These are phyloP conservation scores for Prinia subflava DNA, from an alignment of 2,113 vertebrate species.

Conservation along the genomic window DNA sequence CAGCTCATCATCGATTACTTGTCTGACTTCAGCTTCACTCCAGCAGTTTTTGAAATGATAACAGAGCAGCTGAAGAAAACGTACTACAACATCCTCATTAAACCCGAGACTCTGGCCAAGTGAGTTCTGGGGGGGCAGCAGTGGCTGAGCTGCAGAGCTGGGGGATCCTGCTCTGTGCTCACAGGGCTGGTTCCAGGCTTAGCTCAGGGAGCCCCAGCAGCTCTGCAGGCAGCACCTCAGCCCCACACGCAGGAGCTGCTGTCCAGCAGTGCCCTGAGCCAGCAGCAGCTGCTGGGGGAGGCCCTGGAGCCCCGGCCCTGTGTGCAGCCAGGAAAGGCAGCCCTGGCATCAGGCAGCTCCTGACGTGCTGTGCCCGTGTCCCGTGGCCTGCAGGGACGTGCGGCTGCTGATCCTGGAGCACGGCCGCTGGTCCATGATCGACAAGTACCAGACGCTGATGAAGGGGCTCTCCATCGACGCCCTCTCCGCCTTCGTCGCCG, in stretches of 20 bases:
- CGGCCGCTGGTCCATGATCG: conserved; percentile 90
- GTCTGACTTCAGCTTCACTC: conserved; percentile 85
- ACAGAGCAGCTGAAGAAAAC: conserved; percentile 93
- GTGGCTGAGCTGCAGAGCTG: not conserved
- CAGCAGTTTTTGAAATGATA: conserved; percentile 93
- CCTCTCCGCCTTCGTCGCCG: conserved; percentile 80
- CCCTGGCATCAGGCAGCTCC: not conserved
- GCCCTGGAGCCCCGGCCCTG: not conserved
- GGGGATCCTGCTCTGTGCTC: not conserved
- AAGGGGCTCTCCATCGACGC: conserved; percentile 80
- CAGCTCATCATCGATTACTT: conserved; percentile 93
- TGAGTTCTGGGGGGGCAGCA: conserved; percentile 69
- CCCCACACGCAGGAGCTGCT: not conserved
- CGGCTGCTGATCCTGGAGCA: conserved; percentile 89
- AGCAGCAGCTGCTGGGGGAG: not conserved
- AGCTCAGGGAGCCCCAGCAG: not conserved
- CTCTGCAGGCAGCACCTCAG: not conserved
- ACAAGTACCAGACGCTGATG: conserved; percentile 86
- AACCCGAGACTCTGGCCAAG: conserved; percentile 91
- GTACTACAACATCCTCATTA: conserved; percentile 96
- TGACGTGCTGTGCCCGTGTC: not conserved
- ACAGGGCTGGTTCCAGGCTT: not conserved
- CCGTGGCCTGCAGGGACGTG: conserved; percentile 77
- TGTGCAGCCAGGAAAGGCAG: not conserved
- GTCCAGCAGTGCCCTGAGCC: not conserved